A percentile compares a stretch with the other conserved stretches of the same genome.
These are phyloP conservation scores for Chlamydotis undulata DNA, from an alignment of 2,113 vertebrate genomes.

Conservation along the genomic window DNA sequence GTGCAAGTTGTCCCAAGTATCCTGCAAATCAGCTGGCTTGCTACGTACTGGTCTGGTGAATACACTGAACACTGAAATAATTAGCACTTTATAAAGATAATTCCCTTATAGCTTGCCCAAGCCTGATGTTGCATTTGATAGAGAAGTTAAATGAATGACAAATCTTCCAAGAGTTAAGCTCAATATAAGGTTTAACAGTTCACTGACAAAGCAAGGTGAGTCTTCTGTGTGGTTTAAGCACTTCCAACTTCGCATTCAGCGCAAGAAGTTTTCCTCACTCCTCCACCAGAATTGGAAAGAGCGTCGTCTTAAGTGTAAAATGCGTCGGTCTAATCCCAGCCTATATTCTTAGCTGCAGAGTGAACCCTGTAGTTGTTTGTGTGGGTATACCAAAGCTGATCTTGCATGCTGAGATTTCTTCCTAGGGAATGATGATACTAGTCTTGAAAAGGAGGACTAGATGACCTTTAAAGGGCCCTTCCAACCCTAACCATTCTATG, in stretches of 20 bases:
- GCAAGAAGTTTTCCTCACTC: background rate
- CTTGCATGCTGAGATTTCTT: background rate
- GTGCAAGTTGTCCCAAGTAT: background rate
- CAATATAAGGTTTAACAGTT: background rate
- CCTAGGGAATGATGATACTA: background rate
- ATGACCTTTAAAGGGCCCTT: no score
- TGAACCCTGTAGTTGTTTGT: background rate
- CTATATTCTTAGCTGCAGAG: background rate
- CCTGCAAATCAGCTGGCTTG: background rate
- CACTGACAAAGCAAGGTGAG: background rate
- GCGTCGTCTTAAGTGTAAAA: background rate
- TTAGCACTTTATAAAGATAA: background rate
- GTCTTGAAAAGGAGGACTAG: background rate
- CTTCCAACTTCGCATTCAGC: background rate
- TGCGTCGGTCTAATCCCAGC: background rate
- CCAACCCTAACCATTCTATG: no score
- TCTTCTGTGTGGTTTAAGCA: background rate
- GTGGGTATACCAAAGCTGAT: background rate
- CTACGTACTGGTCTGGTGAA: background rate
- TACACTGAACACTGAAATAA: background rate
- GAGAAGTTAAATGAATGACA: background rate
- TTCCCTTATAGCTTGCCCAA: background rate
- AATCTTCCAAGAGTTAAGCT: background rate
- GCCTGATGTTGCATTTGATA: background rate
- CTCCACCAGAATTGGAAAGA: background rate